A percentile compares a stretch with the other conserved stretches of the same genome.
Conservation (phyloP, 2,888 invertebrate species). For the Neelides folsomi region DNA sequence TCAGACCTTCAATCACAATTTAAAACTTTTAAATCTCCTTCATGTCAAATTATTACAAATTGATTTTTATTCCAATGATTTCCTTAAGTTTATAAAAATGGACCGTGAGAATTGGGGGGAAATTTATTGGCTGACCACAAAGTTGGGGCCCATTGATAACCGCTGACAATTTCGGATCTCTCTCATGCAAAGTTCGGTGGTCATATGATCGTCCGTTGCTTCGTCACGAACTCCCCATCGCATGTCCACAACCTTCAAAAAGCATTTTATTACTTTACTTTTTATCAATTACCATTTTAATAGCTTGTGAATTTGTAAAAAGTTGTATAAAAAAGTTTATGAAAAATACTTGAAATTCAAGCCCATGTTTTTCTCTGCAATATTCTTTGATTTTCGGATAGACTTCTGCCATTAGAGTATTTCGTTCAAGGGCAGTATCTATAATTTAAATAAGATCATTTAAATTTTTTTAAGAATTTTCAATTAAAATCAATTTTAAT, state of each 20-base stretch:
- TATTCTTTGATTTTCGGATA: conserved; percentile 94
- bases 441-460: conserved; percentile 33
- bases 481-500: neutral
- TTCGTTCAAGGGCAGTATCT: conserved; percentile 96
- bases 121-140: conserved; percentile 52
- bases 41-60: no score
- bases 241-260: conserved; percentile 87
- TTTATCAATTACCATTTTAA: conserved; percentile 1
- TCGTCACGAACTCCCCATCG: conserved; percentile 96
- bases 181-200: conserved; percentile 92
- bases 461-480: no score
- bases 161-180: conserved; percentile 96
- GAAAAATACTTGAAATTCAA: conserved; percentile 86
- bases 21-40: no score
- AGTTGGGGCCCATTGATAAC: conserved; percentile 94
- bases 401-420: conserved; percentile 94
- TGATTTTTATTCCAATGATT: no score
- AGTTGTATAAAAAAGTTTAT: conserved; percentile 6
- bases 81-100: no score
- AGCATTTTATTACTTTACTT: no score
- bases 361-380: conserved; percentile 88
- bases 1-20: no score
- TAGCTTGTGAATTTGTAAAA: no score
- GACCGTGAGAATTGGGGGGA: no score
- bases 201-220: conserved; percentile 99